Evolutionary conservation across 2,797 vertebrate species (phyloP).

Genomic region (Halcyon leucocephala): DNA sequence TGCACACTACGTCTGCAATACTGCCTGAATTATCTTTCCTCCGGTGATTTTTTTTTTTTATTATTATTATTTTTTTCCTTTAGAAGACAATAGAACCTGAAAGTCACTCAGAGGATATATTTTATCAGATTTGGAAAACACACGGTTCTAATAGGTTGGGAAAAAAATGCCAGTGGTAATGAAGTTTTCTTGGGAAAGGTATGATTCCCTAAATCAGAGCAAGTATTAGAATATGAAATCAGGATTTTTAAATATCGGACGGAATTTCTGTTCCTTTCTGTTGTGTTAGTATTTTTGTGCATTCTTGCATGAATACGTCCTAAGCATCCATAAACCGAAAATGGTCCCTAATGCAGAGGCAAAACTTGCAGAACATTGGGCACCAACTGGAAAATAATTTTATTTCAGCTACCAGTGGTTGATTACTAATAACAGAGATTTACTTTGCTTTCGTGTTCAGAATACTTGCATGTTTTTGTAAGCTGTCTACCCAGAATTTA

Average conservation of each 20-base stretch:
- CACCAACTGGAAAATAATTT: slow-evolving; percentile 42
- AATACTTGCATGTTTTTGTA: slow-evolving; percentile 51
- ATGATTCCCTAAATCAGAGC: not conserved
- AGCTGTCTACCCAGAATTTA: slow-evolving; percentile 50
- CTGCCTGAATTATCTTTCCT: slow-evolving; percentile 30
- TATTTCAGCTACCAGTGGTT: slow-evolving; percentile 9
- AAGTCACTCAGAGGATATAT: not conserved
- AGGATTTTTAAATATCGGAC: not conserved
- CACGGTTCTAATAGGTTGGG: not conserved
- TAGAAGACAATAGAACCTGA: not conserved
- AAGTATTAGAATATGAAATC: not conserved
- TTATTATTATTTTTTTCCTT: not conserved
- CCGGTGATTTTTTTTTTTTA: not conserved
- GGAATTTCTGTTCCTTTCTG: not conserved
- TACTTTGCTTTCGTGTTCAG: slow-evolving; percentile 28
- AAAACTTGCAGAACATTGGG: slow-evolving; percentile 43
- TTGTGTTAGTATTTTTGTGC: not conserved
- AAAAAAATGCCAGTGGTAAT: not conserved
- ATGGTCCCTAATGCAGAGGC: not conserved
- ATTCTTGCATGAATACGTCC: not conserved
- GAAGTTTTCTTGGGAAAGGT: not conserved
- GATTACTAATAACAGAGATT: slow-evolving; percentile 32
- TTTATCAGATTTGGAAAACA: not conserved
- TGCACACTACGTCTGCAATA: not conserved
- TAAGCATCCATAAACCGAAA: not conserved